These are phyloP conservation scores for Platyscapa corneri DNA, from an alignment of 1,140 invertebrate species.

Conservation along the genomic window DNA sequence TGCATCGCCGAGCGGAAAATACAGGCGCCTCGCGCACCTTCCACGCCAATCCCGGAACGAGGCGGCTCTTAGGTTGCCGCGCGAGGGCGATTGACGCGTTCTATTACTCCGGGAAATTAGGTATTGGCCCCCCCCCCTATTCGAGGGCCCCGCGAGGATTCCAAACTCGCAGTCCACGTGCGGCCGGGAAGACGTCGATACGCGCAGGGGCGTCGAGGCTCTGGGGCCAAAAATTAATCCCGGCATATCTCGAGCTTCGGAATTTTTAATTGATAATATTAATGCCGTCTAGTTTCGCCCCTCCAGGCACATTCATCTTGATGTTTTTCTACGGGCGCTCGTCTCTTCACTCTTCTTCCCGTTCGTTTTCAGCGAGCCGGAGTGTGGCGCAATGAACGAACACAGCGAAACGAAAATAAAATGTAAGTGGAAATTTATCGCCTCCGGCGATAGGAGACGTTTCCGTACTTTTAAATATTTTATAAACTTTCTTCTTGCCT, in stretches of 20 bases:
- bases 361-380: slow-evolving; percentile 15
- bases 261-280: slow-evolving; percentile 50
- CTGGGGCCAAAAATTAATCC: too few relatives aligned
- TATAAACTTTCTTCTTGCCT: slow-evolving; percentile 73
- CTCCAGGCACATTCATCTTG: slow-evolving; percentile 34
- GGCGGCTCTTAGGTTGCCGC: slow-evolving; percentile 61
- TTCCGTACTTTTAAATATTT: slow-evolving; percentile 76
- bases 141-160: not conserved
- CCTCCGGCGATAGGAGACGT: slow-evolving; percentile 73
- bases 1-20: slow-evolving; percentile 76
- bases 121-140: slow-evolving; percentile 21
- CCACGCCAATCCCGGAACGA: not conserved
- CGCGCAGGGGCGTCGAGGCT: not conserved
- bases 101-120: slow-evolving; percentile 55
- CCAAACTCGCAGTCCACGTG: not conserved
- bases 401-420: slow-evolving; percentile 73
- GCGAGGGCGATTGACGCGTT: slow-evolving; percentile 68
- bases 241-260: not conserved
- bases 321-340: slow-evolving; percentile 38
- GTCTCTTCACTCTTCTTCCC: slow-evolving; percentile 24
- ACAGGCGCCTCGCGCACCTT: slow-evolving; percentile 61
- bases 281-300: not conserved
- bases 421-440: slow-evolving; percentile 76
- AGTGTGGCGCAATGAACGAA: slow-evolving; percentile 67
- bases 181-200: too few relatives aligned